Conservation (phyloP, 2,797 vertebrate genomes). For the Karalla daura region DNA sequence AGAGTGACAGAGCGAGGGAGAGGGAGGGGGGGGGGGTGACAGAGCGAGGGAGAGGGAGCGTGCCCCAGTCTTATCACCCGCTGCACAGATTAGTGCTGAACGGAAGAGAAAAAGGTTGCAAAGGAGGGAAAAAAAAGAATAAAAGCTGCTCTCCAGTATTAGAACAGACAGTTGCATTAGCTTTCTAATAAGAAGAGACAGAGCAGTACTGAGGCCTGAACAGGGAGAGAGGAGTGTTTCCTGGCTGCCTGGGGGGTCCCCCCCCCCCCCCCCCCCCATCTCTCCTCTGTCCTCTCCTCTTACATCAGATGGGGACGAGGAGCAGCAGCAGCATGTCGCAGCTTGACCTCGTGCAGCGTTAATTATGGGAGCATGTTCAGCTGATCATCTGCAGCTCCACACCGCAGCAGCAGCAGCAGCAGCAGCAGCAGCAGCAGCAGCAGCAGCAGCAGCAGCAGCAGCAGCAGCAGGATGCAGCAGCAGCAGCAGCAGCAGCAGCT, state of each 20-base stretch:
- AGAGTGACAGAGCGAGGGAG: constrained; percentile 58
- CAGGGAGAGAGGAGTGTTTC: constrained; percentile 64
- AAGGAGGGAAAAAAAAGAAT: constrained; percentile 60
- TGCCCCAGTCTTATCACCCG: constrained; percentile 79
- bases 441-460: no score
- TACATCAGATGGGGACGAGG: constrained; percentile 71
- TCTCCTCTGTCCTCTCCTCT: constrained; percentile 53
- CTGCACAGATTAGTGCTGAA: constrained; percentile 82
- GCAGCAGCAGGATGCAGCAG: no score
- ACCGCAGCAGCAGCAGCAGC: no score
- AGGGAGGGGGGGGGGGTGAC: constrained; percentile 36
- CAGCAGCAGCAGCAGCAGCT: no score
- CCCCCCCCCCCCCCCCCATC: constrained; percentile 33
- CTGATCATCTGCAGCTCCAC: no score
- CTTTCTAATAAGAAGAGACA: constrained; percentile 85
- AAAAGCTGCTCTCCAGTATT: constrained; percentile 84
- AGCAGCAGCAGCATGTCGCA: constrained; percentile 77
- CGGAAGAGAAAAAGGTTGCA: constrained; percentile 79
- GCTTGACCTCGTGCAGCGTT: constrained; percentile 83
- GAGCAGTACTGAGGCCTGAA: constrained; percentile 77
- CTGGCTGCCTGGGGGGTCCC: constrained; percentile 31
- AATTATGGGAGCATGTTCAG: constrained; percentile 78
- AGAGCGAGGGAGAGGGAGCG: constrained; percentile 68
- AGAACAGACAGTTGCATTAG: constrained; percentile 88
- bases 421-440: no score